Percentiles rank a stretch among this genome's conserved stretches.
Conservation (phyloP, 2,797 vertebrate species). For the Lates japonicus region DNA sequence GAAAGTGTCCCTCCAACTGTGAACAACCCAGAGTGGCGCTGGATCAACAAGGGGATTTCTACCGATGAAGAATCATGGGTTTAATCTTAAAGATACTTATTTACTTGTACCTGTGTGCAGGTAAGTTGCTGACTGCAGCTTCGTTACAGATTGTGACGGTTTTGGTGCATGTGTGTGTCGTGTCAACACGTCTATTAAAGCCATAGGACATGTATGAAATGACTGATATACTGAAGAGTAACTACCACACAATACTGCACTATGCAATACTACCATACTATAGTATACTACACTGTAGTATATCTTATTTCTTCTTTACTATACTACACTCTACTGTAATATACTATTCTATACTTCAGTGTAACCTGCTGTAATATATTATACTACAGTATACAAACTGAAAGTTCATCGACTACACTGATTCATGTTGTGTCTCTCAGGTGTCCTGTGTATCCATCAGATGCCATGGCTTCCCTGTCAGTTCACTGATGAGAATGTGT, state of each 20-base stretch:
- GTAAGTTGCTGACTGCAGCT: slow-evolving; percentile 40
- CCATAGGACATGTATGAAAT: neutral
- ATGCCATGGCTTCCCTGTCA: slow-evolving; percentile 82
- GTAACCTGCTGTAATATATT: no score
- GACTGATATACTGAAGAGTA: neutral
- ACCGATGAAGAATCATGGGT: slow-evolving; percentile 54
- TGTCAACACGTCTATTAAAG: neutral
- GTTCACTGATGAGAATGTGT: slow-evolving; percentile 80
- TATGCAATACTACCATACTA: neutral
- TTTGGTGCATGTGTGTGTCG: neutral
- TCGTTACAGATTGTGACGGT: neutral
- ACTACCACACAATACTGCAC: neutral
- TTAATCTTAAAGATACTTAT: slow-evolving; percentile 47
- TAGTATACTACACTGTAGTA: neutral
- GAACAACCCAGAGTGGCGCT: neutral
- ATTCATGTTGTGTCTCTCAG: slow-evolving; percentile 50
- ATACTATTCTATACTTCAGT: neutral
- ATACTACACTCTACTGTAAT: no score
- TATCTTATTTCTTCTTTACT: neutral
- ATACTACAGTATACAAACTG: neutral
- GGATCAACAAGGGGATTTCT: neutral
- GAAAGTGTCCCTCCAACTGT: slow-evolving; percentile 68
- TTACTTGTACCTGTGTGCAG: slow-evolving; percentile 36
- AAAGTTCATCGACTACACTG: neutral
- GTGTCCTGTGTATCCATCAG: slow-evolving; percentile 55